phyloP scores from a whole-genome alignment of 1,140 invertebrate genomes.

The Pectinophora gossypiella region DNA sequence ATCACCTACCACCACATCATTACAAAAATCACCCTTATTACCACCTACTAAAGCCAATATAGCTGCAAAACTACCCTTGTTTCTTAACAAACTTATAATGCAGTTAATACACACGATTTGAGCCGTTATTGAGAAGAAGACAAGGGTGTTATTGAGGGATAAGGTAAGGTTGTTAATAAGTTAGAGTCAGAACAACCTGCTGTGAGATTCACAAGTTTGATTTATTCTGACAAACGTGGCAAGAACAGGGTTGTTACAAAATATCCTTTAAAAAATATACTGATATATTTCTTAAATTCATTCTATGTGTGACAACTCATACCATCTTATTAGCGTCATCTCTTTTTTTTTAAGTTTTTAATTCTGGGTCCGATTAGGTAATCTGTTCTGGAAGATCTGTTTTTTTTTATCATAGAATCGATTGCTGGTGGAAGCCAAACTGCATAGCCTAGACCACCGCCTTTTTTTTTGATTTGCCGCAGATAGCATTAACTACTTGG shows the following conservation, averaged over 20 bases:
- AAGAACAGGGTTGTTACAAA: conserved; percentile 4
- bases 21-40: background rate
- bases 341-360: no score
- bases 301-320: no score
- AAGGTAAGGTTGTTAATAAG: conserved; percentile 18
- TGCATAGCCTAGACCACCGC: no score
- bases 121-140: background rate
- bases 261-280: no score
- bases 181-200: conserved; percentile 34
- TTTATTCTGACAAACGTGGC: conserved; percentile 58
- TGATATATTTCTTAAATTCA: no score
- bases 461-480: no score
- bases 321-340: no score
- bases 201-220: conserved; percentile 56
- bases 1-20: background rate
- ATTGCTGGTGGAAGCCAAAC: no score
- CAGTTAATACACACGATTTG: background rate
- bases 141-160: background rate
- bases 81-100: background rate
- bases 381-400: no score
- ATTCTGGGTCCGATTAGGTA: no score
- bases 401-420: no score
- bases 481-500: no score
- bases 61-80: background rate
- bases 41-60: background rate